phyloP scores from a whole-genome alignment of 2,113 vertebrate genomes.

The human (Homo sapiens) region GRCh38 chr5:39105501-39106000 shows the following conservation, averaged over 20 bases:
- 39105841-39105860: neutral
- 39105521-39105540: neutral
- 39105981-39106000: neutral
- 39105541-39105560: neutral
- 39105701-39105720: slow-evolving; percentile 33
- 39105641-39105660: too few relatives aligned
- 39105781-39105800: neutral
- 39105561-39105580: neutral
- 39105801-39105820: neutral
- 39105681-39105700: neutral
- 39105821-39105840: neutral
- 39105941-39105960: neutral
- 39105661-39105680: neutral
- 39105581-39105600: neutral
- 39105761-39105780: neutral
- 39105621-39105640: neutral
- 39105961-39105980: neutral
- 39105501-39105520: neutral
- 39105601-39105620: neutral
- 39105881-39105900: neutral
- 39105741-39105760: slow-evolving; percentile 20
- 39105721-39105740: slow-evolving; percentile 1
- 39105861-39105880: neutral
- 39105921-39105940: slow-evolving; percentile 2
- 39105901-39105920: neutral